Percentiles rank a stretch among this genome's conserved stretches.
These are phyloP conservation scores for Lingula anatina DNA, from an alignment of 2,888 invertebrate species.

Conservation along the genomic window DNA sequence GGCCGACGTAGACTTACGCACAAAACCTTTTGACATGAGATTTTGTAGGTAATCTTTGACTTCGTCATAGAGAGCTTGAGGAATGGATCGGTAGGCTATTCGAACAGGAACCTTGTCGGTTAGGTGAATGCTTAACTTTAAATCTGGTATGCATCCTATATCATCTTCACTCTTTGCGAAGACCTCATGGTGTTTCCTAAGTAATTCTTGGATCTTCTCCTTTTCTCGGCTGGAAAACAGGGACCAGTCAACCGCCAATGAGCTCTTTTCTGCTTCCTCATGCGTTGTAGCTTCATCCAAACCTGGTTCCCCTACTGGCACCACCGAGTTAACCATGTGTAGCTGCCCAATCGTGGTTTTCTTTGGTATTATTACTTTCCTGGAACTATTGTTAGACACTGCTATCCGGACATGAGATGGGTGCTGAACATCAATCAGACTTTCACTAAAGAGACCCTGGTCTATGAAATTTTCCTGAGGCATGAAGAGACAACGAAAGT, in stretches of 20 bases:
- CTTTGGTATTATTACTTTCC: no score
- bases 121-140: neutral
- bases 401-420: no score
- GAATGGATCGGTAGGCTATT: neutral
- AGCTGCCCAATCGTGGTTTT: no score
- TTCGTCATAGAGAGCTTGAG: neutral
- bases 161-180: neutral
- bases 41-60: constrained; percentile 1
- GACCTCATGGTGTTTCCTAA: neutral
- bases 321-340: no score
- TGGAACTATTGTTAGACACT: no score
- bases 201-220: neutral
- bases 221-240: neutral
- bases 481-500: no score
- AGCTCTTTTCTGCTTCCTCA: no score
- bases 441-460: no score
- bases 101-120: neutral
- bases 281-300: no score
- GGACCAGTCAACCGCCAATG: neutral
- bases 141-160: neutral
- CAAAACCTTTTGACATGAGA: neutral
- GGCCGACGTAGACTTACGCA: neutral
- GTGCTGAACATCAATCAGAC: no score
- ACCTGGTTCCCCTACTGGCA: no score
- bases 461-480: no score